Evolutionary conservation across 2,113 vertebrate species (phyloP).

Genomic region (Cyanocitta stelleri): DNA sequence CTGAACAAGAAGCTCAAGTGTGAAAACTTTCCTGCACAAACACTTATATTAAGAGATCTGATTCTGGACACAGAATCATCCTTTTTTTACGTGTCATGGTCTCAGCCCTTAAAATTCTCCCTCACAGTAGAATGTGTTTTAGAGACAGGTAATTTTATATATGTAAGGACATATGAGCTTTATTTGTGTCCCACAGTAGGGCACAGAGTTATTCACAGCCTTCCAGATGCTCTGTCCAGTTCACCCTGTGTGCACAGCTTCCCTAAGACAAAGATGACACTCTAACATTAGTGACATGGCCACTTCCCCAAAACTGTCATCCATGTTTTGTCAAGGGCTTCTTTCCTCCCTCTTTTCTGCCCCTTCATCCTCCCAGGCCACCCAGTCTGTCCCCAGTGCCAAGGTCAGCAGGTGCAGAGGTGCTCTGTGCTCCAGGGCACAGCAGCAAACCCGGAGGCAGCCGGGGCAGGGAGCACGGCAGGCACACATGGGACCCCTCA

Average conservation of each 20-base stretch:
- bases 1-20: background rate
- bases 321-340: background rate
- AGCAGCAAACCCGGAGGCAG: background rate
- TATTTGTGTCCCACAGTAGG: background rate
- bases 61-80: background rate
- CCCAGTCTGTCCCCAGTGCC: background rate
- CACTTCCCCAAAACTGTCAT: background rate
- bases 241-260: background rate
- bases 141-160: background rate
- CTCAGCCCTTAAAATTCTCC: background rate
- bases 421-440: background rate
- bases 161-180: background rate
- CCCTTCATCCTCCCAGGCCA: background rate
- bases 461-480: accelerated
- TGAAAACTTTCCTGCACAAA: background rate
- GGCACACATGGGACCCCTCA: accelerated
- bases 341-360: background rate
- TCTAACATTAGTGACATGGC: accelerated
- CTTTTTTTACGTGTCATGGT: background rate
- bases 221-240: background rate
- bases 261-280: background rate
- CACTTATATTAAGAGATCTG: background rate
- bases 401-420: background rate
- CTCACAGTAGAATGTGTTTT: background rate
- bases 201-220: background rate